Evolutionary conservation across 1,140 invertebrate genomes (phyloP).

Genomic region (Lineus longissimus): DNA sequence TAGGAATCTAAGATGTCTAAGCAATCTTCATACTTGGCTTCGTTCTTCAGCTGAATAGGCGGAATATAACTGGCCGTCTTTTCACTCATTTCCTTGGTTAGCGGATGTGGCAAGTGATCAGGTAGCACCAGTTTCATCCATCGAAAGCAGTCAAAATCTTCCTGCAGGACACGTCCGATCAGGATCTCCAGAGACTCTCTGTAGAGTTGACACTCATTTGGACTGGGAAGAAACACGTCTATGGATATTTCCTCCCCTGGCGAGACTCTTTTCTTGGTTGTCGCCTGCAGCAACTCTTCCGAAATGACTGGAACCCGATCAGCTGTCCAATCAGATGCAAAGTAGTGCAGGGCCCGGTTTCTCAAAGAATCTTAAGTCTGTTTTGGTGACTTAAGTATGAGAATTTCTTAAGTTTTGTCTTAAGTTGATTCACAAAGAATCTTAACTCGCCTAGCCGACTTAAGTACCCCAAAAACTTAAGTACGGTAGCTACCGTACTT

Average conservation of each 20-base stretch:
- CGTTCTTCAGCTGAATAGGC: not conserved
- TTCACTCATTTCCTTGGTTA: not conserved
- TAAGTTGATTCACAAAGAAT: too few relatives aligned
- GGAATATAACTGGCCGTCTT: not conserved
- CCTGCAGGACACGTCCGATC: not conserved
- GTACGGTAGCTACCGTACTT: too few relatives aligned
- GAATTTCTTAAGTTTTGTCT: too few relatives aligned
- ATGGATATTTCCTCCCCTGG: not conserved
- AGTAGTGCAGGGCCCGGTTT: constrained; percentile 5
- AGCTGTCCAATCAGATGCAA: not conserved
- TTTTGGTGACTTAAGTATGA: too few relatives aligned
- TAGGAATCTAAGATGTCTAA: not conserved
- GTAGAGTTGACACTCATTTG: not conserved
- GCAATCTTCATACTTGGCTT: not conserved
- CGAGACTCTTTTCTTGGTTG: not conserved
- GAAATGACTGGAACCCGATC: not conserved
- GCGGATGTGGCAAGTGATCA: not conserved
- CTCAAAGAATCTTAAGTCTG: too few relatives aligned
- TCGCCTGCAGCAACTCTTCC: not conserved
- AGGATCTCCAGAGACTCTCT: not conserved
- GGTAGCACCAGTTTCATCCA: not conserved
- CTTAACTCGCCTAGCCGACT: too few relatives aligned
- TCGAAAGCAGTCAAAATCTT: not conserved
- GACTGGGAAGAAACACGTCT: not conserved
- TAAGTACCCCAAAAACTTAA: too few relatives aligned